Base-by-base conservation (phyloP, 2,797 vertebrate species). In the Ataeniobius toweri region DNA sequence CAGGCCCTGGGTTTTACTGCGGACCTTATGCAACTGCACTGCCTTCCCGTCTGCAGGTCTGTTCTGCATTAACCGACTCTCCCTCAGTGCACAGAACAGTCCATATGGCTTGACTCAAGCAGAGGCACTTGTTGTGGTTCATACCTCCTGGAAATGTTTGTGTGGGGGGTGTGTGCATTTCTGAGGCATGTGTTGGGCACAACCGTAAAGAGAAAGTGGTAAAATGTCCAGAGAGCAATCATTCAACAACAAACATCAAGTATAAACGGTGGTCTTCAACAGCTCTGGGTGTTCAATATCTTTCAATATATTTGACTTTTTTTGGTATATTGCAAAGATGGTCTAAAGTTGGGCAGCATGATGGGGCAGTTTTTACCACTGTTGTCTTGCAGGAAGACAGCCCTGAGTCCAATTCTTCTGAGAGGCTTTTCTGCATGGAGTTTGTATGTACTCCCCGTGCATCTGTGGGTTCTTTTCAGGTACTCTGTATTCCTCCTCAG, bases 91-190 rank as follows among this genome's bases (percentile, higher is more conserved):
- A 51, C 73, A 36, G 56, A 75, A 36, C 85, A 53, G 72, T 14
- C 51, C 84, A 91, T 73, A 76, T 86, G 86, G 89, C 76, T 74
- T 65, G 67, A 84, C 81, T 92, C 88, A 90, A 88, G 92, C 86
- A 56, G 90, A 88, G 91, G 93, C 90, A 86, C 90, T 91, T 90
- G 90, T 85, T 90, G 85, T 13, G 59, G 58, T 87, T 84, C 77
- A 78, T 78, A 79, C 76, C 81, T 75, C 68, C 59, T 61, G 51
- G 61, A 86, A 50, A 80, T 65, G 81, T 67, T 44, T 31, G 41
- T 69, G 72, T 61, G 72, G 58, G 67, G 51, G 61, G 67, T 0
- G 24, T 46, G 67, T 2, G 67, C 41, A 69, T 28, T 69, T 69
- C 41, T 69, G 44, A 48, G 41, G 46, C 41, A 46, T 68, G 13